Evolutionary conservation across 2,113 vertebrate genomes (phyloP).

Genomic region (Proteles cristata): DNA sequence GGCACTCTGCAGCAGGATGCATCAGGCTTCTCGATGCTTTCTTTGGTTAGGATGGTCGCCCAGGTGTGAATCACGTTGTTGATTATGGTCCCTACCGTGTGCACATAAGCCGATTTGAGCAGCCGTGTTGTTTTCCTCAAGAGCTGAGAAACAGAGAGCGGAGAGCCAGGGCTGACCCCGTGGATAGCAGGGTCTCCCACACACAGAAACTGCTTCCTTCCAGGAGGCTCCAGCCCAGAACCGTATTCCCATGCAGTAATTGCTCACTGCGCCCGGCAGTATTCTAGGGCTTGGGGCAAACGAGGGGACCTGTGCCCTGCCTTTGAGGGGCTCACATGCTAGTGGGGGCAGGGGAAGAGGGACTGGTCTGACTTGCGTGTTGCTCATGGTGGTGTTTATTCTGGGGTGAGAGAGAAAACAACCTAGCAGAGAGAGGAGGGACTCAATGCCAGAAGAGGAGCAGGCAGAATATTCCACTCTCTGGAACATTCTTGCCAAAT

Average conservation of each 20-base stretch:
- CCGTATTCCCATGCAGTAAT: fast-evolving
- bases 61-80: neutral
- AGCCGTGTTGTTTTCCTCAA: fast-evolving
- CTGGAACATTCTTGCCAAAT: neutral
- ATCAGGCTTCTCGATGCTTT: neutral
- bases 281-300: neutral
- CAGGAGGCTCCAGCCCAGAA: fast-evolving
- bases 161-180: fast-evolving
- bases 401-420: neutral
- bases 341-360: fast-evolving
- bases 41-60: neutral
- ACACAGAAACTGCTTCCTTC: fast-evolving
- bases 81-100: fast-evolving
- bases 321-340: neutral
- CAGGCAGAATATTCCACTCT: neutral
- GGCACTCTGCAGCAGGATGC: neutral
- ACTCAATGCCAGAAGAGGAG: no score
- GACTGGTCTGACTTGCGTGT: fast-evolving
- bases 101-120: fast-evolving
- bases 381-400: no score
- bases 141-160: fast-evolving
- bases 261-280: fast-evolving
- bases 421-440: neutral
- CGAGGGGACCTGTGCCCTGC: fast-evolving
- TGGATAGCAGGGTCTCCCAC: neutral